A percentile compares a stretch with the other conserved stretches of the same genome.
phyloP scores from a whole-genome alignment of 2,113 vertebrate genomes.

The Myanophis thanlyinensis region DNA sequence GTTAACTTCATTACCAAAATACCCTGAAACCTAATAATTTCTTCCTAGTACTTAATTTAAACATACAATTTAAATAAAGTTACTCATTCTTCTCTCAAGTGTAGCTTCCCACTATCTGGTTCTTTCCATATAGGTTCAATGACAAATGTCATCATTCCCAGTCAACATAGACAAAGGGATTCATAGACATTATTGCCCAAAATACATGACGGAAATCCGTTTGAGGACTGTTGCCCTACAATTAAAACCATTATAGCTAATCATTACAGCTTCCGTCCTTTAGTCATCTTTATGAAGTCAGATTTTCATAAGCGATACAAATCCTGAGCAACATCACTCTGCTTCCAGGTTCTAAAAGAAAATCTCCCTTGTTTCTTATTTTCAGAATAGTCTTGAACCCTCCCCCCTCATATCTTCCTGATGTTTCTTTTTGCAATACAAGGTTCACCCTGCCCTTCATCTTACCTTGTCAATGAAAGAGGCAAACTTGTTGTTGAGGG shows the following conservation, averaged over 20 bases:
- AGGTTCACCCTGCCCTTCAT: background rate
- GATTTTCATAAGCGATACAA: background rate
- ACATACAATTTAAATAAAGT: background rate
- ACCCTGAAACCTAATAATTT: background rate
- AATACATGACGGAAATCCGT: background rate
- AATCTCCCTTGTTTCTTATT: background rate
- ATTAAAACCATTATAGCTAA: background rate
- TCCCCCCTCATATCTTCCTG: background rate
- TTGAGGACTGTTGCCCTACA: background rate
- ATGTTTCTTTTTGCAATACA: background rate
- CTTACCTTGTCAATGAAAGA: conserved; percentile 58
- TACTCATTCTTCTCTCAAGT: background rate
- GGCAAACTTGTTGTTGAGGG: conserved; percentile 59
- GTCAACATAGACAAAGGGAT: background rate
- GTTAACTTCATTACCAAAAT: background rate
- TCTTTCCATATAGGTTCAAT: background rate
- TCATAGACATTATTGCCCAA: background rate
- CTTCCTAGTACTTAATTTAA: background rate
- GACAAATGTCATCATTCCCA: background rate
- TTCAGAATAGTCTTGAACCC: background rate
- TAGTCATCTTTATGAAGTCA: background rate
- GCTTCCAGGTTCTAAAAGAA: background rate
- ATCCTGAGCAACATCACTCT: background rate
- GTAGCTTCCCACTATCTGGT: background rate
- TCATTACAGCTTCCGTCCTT: background rate